phyloP scores from a whole-genome alignment of 2,888 invertebrate species.

The Heliconius cydno region DNA sequence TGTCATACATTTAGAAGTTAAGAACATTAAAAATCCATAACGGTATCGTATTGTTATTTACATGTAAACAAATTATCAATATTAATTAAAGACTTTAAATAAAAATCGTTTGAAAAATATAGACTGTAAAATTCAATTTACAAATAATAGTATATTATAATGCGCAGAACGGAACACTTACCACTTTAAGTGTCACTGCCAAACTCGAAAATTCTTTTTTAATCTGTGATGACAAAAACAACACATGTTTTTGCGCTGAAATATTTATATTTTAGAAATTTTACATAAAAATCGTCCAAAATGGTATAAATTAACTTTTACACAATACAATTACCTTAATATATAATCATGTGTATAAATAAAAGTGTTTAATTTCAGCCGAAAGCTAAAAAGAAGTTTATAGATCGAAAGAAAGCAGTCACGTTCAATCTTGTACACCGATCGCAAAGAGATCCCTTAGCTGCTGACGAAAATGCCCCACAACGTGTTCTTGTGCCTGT shows the following conservation, averaged over 20 bases:
- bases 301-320: conserved; percentile 57
- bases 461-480: conserved; percentile 94
- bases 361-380: conserved; percentile 73
- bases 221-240: conserved; percentile 59
- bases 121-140: not conserved
- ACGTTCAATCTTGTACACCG: conserved; percentile 96
- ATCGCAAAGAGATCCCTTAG: conserved; percentile 96
- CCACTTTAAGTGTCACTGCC: not conserved
- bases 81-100: too few relatives aligned
- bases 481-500: conserved; percentile 91
- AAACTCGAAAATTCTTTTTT: conserved; percentile 45
- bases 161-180: not conserved
- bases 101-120: too few relatives aligned
- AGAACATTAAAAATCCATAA: too few relatives aligned
- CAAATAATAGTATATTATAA: not conserved
- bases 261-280: conserved; percentile 46
- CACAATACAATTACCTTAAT: not conserved
- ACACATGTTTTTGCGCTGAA: conserved; percentile 65
- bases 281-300: conserved; percentile 44
- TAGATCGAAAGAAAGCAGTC: conserved; percentile 95
- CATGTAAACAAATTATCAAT: too few relatives aligned
- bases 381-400: conserved; percentile 91
- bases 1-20: too few relatives aligned
- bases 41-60: too few relatives aligned
- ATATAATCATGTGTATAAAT: conserved; percentile 14